Base-by-base conservation (phyloP, 2,797 vertebrate species). In the Morus bassanus region DNA sequence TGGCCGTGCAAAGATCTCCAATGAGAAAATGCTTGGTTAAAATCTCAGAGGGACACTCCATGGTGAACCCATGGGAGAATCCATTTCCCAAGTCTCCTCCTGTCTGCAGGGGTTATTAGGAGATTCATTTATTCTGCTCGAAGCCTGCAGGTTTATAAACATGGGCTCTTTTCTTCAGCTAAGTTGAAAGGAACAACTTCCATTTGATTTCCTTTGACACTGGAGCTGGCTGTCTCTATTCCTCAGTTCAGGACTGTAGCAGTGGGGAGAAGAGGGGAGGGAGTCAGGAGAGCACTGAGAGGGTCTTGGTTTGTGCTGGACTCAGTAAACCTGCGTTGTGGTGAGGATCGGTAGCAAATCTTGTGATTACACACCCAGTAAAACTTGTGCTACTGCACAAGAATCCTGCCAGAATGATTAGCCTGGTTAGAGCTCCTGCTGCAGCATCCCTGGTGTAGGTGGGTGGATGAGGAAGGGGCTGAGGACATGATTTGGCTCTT, bases 121-220 rank as follows among this genome's bases (percentile, higher is more conserved):
- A 91, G 60, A 72, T 95, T 89, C 69, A 87, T 97, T 97, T 96
- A 96, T 88, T 92, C 92, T 94, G 77, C 88, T 94, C 19, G 3
- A 75, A 90, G 82, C 89, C 93, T 85, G 56, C 33, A 65, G 96
- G 86, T 92, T 96, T 97, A 85, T 91, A 94, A 96, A 93, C 75
- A 92, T 15, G n/a, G 63, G 67, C 88, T 94, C 54, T 95, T 94
- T 94, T 93, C 75, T 96, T 96, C 91, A 81, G 61, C 89, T 89
- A 93, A 96, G 89, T 77, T 95, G 79, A 91, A 97, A 96, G 96
- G 89, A 97, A 93, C 76, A 89, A 68, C 85, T 95, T 91, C 74
- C 56, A 37, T 92, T 79, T 96, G 89, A 97, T 97, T 97, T 98
- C 97, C 94, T 96, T 63, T 41, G 96, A 89, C 95, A 88, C 23